Evolutionary conservation across 1,140 invertebrate species (phyloP).

Genomic region (Cryptotermes secundus): DNA sequence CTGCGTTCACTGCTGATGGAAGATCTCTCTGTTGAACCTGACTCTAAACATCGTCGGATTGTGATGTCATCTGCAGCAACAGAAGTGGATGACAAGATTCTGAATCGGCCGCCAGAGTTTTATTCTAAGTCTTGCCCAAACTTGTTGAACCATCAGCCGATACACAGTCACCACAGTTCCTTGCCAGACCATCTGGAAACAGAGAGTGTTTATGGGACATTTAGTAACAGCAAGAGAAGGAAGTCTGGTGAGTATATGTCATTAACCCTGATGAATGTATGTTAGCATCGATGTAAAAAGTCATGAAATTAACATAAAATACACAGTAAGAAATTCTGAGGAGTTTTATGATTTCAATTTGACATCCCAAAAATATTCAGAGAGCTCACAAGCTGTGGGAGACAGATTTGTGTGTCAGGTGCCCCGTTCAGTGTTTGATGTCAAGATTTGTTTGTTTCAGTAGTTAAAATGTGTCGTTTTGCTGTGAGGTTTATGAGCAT

Average conservation of each 20-base stretch:
- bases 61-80: conserved; percentile 67
- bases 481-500: too few relatives aligned
- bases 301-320: too few relatives aligned
- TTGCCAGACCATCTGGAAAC: conserved; percentile 70
- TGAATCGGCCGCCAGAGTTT: conserved; percentile 15
- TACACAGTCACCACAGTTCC: conserved; percentile 50
- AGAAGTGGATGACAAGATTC: conserved; percentile 28
- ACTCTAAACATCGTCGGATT: conserved; percentile 77
- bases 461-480: too few relatives aligned
- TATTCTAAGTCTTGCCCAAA: conserved; percentile 85
- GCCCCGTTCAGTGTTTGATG: too few relatives aligned
- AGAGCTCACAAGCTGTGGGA: too few relatives aligned
- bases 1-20: conserved; percentile 84
- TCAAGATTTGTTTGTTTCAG: too few relatives aligned
- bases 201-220: conserved; percentile 49
- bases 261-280: too few relatives aligned
- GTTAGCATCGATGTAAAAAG: too few relatives aligned
- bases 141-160: conserved; percentile 45
- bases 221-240: not conserved
- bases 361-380: too few relatives aligned
- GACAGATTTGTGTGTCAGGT: too few relatives aligned
- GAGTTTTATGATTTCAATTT: too few relatives aligned
- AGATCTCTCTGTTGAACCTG: conserved; percentile 74
- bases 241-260: not conserved
- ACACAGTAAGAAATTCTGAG: too few relatives aligned